phyloP scores from a whole-genome alignment of 2,113 vertebrate genomes.

The Anolis carolinensis region DNA sequence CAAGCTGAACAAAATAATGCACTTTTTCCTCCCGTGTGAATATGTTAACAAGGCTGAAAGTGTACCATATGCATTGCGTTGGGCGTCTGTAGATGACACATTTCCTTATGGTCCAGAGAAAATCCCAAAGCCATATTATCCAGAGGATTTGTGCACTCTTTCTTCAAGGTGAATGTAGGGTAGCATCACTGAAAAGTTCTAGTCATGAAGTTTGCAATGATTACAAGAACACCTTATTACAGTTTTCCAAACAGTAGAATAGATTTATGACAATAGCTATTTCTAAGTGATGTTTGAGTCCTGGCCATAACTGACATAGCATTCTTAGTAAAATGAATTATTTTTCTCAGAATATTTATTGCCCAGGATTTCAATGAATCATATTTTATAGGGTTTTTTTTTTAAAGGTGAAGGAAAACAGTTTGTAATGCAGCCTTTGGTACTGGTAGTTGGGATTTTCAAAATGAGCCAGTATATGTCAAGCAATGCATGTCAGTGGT shows the following conservation, averaged over 20 bases:
- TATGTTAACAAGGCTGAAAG: constrained; percentile 71
- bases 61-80: constrained; percentile 64
- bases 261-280: constrained; percentile 41
- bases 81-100: constrained; percentile 66
- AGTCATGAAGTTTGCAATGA: constrained; percentile 44
- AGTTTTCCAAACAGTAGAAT: constrained; percentile 51
- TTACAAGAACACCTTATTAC: constrained; percentile 64
- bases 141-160: constrained; percentile 57
- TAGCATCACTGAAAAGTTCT: constrained; percentile 44
- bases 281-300: constrained; percentile 46
- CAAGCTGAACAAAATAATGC: constrained; percentile 74
- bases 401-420: neutral
- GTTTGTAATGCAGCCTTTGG: constrained; percentile 73
- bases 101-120: constrained; percentile 57
- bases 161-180: constrained; percentile 36
- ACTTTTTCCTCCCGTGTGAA: constrained; percentile 74
- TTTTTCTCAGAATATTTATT: constrained; percentile 72
- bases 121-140: constrained; percentile 55
- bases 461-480: constrained; percentile 53
- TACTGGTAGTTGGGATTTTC: constrained; percentile 74
- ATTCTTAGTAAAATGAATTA: constrained; percentile 61
- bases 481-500: neutral
- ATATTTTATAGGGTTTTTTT: constrained; percentile 3
- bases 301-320: constrained; percentile 7
- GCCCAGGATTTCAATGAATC: constrained; percentile 1